phyloP scores from a whole-genome alignment of 2,797 vertebrate genomes.

The Strix occidentalis region DNA sequence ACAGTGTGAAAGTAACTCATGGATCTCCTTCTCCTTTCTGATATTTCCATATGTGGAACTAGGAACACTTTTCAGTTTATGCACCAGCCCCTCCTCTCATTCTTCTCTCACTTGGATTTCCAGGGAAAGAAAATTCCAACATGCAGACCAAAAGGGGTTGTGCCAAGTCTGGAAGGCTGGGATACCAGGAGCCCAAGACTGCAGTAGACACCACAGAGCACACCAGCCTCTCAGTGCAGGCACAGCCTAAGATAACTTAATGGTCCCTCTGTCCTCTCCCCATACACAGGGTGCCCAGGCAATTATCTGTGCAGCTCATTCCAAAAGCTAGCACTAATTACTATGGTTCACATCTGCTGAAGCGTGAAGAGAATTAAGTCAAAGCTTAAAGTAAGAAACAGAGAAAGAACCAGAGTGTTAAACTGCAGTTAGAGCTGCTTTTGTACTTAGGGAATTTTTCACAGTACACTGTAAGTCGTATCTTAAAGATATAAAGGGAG shows the following conservation, averaged over 20 bases:
- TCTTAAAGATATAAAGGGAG: neutral
- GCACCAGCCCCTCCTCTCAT: neutral
- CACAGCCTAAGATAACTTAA: neutral
- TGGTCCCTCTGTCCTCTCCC: neutral
- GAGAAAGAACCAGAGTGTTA: neutral
- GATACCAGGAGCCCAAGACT: neutral
- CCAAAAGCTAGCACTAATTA: neutral
- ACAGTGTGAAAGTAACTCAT: neutral
- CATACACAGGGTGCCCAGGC: neutral
- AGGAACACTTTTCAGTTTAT: neutral
- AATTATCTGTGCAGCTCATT: neutral
- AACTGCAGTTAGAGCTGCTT: neutral
- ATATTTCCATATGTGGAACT: neutral
- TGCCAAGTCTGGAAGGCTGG: neutral
- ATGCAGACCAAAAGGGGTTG: neutral
- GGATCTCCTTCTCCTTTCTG: neutral
- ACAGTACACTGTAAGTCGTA: neutral
- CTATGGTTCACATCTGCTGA: neutral
- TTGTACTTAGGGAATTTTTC: neutral
- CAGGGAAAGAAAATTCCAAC: neutral
- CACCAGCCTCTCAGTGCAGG: neutral
- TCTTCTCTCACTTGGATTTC: neutral
- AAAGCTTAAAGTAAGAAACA: neutral
- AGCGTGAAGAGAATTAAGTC: neutral
- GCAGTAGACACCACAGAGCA: neutral